phyloP scores from a whole-genome alignment of 1,140 invertebrate genomes.

The Battus philenor region DNA sequence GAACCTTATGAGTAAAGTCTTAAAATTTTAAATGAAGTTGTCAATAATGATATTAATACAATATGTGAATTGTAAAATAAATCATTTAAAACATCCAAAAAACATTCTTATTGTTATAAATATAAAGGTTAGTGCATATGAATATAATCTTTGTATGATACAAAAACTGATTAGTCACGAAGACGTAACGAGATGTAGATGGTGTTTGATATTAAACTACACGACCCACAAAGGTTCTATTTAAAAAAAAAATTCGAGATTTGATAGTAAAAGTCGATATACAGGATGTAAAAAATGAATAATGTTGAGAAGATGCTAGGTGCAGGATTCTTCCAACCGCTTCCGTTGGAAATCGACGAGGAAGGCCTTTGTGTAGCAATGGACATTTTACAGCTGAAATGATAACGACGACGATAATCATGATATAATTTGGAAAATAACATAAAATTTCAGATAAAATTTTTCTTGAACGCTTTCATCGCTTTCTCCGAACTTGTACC shows the following conservation, averaged over 20 bases:
- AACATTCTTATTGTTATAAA: conserved; percentile 3
- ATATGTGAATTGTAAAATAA: not conserved
- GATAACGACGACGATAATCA: not conserved
- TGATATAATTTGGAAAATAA: too few species aligned
- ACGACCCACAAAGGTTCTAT: conserved; percentile 44
- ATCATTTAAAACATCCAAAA: not conserved
- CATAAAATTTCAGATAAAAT: too few species aligned
- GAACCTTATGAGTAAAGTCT: conserved; percentile 6
- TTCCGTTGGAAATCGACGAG: too few species aligned
- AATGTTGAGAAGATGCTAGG: too few species aligned
- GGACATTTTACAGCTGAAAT: conserved; percentile 11
- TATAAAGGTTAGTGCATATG: conserved; percentile 8
- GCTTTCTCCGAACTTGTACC: not conserved
- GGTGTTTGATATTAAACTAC: conserved; percentile 46
- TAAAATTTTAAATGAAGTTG: conserved; percentile 10
- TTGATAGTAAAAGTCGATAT: conserved; percentile 30
- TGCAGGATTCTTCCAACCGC: too few species aligned
- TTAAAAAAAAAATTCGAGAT: conserved; percentile 48
- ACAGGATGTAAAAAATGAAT: too few species aligned
- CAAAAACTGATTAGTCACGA: conserved; percentile 47
- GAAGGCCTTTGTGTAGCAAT: conserved; percentile 27
- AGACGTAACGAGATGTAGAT: conserved; percentile 49
- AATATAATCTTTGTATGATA: not conserved
- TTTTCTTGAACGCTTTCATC: not conserved
- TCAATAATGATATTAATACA: conserved; percentile 8